Evolutionary conservation across 2,888 invertebrate species (phyloP), one percentile per base, ranked within the genome.

Genomic region (Heterodera filipjevi): DNA sequence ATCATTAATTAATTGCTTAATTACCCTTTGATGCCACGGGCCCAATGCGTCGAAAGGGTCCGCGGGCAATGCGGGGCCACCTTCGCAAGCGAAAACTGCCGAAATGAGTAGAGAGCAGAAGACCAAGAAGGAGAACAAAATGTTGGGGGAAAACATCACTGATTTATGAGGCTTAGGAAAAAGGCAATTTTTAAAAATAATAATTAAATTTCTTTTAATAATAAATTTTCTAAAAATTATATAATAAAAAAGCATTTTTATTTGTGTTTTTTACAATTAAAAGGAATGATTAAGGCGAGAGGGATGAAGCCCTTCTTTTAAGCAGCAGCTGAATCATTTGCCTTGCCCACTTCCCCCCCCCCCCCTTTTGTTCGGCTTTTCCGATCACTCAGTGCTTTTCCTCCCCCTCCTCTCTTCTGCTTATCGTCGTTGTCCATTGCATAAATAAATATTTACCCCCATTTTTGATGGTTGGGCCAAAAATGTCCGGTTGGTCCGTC

Each of bases 11-110:
- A 30, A 39, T 35, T 39, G 12, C 8, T 12, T 39, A 39, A 39
- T 27, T 59, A 59, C 59, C 59, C 59, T 78, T 78, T 79, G 83
- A 77, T 84, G 84, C 87, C 87, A 87, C 14, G 84, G 81, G 32
- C 87, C 87, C 32, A 87, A 80, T 1, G 87, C 85, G 70, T 85
- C 87, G 81, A 86, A 87, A 27, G 86, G 87, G 75, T 87, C 87
- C 8, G 79, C 78, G 53, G 78, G 53, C 33, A 80, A n/a, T 14
- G 66, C 22, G 1, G 74, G 32, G 2, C 80, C 75, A 64, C 80
- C 59, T 5, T 30, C 39, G 33, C 68, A 68, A 5, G 68, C 68
- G 27, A 32, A 68, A 19, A 32, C 27, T 10, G 27, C 27, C n/a
- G 59, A 59, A 27, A 59, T 49, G 49, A 49, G 14, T 16, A 59